phyloP scores from a whole-genome alignment of 2,888 invertebrate genomes.

The Leucozona laternaria region DNA sequence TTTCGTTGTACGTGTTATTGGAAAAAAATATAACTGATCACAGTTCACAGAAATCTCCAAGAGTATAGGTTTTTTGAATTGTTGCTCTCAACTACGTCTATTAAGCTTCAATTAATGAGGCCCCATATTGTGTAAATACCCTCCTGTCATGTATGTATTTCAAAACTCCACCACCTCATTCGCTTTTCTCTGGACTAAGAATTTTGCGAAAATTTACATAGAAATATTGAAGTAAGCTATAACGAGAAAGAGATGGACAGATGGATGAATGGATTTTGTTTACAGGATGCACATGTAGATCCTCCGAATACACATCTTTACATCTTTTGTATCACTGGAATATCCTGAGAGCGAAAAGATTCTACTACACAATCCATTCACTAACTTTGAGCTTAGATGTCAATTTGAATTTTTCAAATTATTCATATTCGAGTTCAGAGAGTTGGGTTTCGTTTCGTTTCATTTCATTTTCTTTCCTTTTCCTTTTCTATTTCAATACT shows the following conservation, averaged over 20 bases:
- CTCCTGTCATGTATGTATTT: background rate
- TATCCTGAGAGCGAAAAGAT: conserved; percentile 53
- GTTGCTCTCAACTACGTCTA: no score
- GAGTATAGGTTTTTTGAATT: no score
- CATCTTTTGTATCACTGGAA: conserved; percentile 64
- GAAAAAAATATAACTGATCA: no score
- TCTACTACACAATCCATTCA: conserved; percentile 58
- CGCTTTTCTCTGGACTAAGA: background rate
- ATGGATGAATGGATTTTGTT: conserved; percentile 73
- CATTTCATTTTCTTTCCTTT: conserved; percentile 1
- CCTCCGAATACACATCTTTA: conserved; percentile 32
- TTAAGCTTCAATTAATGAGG: background rate
- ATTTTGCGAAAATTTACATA: background rate
- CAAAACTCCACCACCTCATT: background rate
- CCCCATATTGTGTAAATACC: background rate
- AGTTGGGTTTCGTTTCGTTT: background rate
- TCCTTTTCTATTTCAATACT: background rate
- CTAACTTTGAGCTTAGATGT: conserved; percentile 72
- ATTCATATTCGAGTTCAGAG: conserved; percentile 54
- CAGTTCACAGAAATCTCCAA: no score
- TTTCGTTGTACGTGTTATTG: no score
- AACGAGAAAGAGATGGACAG: conserved; percentile 57
- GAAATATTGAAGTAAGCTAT: conserved; percentile 14
- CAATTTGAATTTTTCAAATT: conserved; percentile 72
- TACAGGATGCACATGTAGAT: conserved; percentile 60